These are phyloP conservation scores for Achatina immaculata DNA, from an alignment of 1,140 invertebrate species.

Conservation along the genomic window DNA sequence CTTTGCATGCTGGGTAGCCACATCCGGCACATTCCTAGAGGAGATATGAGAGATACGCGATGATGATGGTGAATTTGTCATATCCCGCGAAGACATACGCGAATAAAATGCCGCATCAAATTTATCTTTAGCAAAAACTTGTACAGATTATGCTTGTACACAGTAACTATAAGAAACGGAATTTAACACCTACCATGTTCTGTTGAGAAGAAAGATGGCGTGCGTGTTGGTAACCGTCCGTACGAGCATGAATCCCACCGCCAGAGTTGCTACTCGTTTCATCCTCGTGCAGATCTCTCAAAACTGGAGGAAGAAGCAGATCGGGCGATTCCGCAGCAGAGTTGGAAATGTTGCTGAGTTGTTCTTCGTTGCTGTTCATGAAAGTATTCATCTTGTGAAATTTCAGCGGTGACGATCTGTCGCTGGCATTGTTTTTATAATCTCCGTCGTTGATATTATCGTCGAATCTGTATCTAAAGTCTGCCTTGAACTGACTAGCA, in stretches of 20 bases:
- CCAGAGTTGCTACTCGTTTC: background rate
- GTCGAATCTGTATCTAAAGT: conserved; percentile 36
- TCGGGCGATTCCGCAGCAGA: conserved; percentile 22
- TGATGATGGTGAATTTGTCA: no score
- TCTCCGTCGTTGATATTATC: conserved; percentile 8
- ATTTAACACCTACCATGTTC: conserved; percentile 20
- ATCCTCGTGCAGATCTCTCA: conserved; percentile 31
- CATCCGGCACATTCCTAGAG: no score
- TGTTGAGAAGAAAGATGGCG: conserved; percentile 8
- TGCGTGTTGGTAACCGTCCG: background rate
- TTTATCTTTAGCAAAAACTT: no score
- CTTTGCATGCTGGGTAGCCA: no score
- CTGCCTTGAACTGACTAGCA: conserved; percentile 11
- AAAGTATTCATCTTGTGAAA: background rate
- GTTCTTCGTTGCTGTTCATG: conserved; percentile 9
- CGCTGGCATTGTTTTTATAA: background rate
- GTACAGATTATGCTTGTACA: no score
- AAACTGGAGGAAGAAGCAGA: conserved; percentile 22
- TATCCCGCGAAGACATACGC: no score
- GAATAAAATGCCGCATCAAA: no score
- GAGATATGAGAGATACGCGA: no score
- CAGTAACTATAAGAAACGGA: background rate
- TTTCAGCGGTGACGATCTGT: background rate
- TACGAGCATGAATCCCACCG: background rate
- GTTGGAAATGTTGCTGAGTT: conserved; percentile 14